Base-by-base conservation (phyloP, 2,113 vertebrate genomes). In the Muscicapa adusta region DNA sequence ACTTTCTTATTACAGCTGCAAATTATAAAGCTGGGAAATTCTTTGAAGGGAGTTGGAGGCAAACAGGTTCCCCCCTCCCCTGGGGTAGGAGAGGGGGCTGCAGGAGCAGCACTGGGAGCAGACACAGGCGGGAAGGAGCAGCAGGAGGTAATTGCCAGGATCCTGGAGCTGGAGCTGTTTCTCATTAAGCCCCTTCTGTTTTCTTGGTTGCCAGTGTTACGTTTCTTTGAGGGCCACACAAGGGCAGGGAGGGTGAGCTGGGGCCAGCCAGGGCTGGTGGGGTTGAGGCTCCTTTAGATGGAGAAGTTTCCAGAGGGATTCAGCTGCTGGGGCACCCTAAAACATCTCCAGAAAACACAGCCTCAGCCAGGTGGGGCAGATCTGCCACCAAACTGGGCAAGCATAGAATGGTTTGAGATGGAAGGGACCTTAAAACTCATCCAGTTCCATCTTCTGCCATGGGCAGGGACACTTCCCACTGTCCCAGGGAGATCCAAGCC, bases 41-140 rank as follows among this genome's bases (percentile, higher is more conserved):
- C 96, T 97, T 93, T 95, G 96, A 98, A 97, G 93, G 92, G 87
- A 96, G 83, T n/a, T 93, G 1, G 23, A 92, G 82, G 72, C 92
- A 89, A 95, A 83, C 20, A 90, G 67, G 68, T 62, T 88, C 47
- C 22, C 5, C 2, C 3, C 18, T 24, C 16, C 75, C 26, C 70
- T 22, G 8, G 66, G 43, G 62, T 26, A 12, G 0, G 7, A 40
- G 77, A 34, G 0, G 2, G 6, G 40, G 42, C 72, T 61, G 84
- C 66, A n/a, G 66, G 75, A 67, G 1, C 28, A 8, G 5, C 0
- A 0, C 50, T 13, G 5, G 14, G 54, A 75, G 86, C 85, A 87
- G 80, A 61, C 48, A 5, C 8, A 8, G 66, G 29, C 2, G 10
- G 12, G 38, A 56, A 71, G 76, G 65, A 72, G 70, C 62, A 68